phyloP scores from a whole-genome alignment of 2,888 invertebrate species.

The Trissoscelio sp. region DNA sequence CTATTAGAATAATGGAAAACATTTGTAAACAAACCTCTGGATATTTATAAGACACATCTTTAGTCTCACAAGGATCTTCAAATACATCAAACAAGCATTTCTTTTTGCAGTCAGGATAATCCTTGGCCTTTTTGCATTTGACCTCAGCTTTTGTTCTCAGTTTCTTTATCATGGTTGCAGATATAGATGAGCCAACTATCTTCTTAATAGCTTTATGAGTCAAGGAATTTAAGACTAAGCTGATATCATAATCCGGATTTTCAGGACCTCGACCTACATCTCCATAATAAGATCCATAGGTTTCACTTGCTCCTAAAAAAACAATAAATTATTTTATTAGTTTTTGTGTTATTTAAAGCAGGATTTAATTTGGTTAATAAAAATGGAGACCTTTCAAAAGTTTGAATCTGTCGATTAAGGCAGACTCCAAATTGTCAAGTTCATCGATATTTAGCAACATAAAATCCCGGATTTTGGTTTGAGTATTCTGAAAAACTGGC shows the following conservation, averaged over 20 bases:
- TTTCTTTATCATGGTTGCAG: constrained; percentile 37
- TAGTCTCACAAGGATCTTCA: constrained; percentile 79
- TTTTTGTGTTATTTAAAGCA: no score
- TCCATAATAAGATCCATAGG: constrained; percentile 73
- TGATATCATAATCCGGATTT: constrained; percentile 73
- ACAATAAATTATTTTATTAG: no score
- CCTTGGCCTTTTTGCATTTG: constrained; percentile 65
- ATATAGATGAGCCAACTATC: constrained; percentile 13
- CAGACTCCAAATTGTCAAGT: constrained; percentile 73
- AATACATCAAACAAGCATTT: constrained; percentile 77
- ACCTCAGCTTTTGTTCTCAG: constrained; percentile 71
- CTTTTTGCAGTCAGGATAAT: constrained; percentile 70
- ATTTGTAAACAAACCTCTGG: constrained; percentile 72
- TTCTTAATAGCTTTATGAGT: constrained; percentile 72
- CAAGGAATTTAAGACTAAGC: constrained; percentile 71
- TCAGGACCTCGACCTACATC: constrained; percentile 70
- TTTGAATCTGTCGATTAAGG: constrained; percentile 75
- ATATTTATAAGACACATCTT: constrained; percentile 74
- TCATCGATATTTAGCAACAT: constrained; percentile 90
- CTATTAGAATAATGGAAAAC: no score
- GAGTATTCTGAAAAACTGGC: constrained; percentile 72
- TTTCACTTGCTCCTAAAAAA: constrained; percentile 66
- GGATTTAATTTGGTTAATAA: no score
- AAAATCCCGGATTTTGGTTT: constrained; percentile 84
- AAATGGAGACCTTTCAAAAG: constrained; percentile 74